A percentile compares a stretch with the other conserved stretches of the same genome.
Evolutionary conservation across 1,140 invertebrate species (phyloP).

Genomic region (Diuraphis noxia): DNA sequence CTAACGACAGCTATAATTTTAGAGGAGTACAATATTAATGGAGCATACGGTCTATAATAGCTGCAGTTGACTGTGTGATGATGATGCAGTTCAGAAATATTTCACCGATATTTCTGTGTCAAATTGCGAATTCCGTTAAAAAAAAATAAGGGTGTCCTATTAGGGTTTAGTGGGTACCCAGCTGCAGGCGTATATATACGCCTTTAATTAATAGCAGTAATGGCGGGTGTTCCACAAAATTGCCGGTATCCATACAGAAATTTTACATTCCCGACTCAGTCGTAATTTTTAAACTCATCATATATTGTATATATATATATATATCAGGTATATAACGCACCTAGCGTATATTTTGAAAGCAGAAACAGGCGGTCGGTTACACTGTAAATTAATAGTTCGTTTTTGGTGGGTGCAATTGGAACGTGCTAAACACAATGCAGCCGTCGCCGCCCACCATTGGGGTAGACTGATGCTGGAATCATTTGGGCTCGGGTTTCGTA

Average conservation of each 20-base stretch:
- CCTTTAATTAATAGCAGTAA: conserved; percentile 25
- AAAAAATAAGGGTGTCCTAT: neutral
- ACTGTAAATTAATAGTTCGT: conserved; percentile 30
- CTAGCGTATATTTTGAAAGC: neutral
- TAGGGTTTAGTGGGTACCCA: neutral
- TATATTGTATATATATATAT: neutral
- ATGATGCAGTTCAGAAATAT: conserved; percentile 11
- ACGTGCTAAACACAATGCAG: conserved; percentile 9
- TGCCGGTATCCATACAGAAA: neutral
- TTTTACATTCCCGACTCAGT: neutral
- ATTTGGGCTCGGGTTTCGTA: neutral
- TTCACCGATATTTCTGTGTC: conserved; percentile 1
- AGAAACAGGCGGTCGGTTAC: neutral
- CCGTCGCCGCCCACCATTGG: neutral
- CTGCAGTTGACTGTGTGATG: neutral
- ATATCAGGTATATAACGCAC: neutral
- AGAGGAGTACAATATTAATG: neutral
- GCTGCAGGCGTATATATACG: neutral
- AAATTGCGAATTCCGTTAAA: conserved; percentile 28
- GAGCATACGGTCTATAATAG: neutral
- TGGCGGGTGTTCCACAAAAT: conserved; percentile 1
- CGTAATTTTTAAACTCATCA: neutral
- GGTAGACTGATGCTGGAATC: neutral
- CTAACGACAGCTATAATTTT: neutral
- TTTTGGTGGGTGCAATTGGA: neutral